Percentiles rank a stretch among this genome's conserved stretches.
Conservation (phyloP, 2,113 vertebrate species). For the Thalassoma bifasciatum region DNA sequence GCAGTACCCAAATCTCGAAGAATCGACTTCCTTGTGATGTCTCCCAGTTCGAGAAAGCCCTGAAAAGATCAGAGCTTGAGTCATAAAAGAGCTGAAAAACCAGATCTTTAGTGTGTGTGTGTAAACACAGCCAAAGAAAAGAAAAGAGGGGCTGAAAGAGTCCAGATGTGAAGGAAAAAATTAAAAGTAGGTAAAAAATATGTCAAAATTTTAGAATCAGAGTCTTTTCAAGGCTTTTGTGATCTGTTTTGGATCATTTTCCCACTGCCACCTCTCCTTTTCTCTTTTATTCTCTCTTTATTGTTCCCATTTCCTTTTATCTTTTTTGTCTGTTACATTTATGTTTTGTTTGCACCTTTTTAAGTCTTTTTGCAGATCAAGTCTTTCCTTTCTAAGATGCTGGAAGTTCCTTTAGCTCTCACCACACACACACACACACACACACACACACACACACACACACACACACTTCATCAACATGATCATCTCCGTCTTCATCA, state of each 20-base stretch:
- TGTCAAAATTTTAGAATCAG: slow-evolving; percentile 55
- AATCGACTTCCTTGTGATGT: slow-evolving; percentile 45
- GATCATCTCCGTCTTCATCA: slow-evolving; percentile 49
- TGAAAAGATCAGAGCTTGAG: slow-evolving; percentile 65
- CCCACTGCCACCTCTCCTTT: not conserved
- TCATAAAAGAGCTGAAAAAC: slow-evolving; percentile 64
- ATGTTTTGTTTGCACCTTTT: slow-evolving; percentile 12
- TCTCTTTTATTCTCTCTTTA: not conserved
- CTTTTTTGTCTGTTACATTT: not conserved
- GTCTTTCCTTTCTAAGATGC: not conserved
- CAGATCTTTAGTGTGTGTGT: slow-evolving; percentile 60
- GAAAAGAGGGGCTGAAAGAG: slow-evolving; percentile 34
- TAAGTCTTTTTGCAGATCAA: not conserved
- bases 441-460: too few species aligned
- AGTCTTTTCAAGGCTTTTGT: slow-evolving; percentile 25
- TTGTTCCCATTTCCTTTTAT: not conserved
- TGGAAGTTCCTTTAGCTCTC: not conserved
- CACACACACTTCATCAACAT: slow-evolving; percentile 44
- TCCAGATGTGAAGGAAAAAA: slow-evolving; percentile 70
- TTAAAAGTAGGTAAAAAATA: slow-evolving; percentile 43
- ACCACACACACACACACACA: too few species aligned
- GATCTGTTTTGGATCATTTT: not conserved
- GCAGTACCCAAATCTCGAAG: slow-evolving; percentile 25
- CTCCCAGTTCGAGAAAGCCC: slow-evolving; percentile 32
- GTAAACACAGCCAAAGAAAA: slow-evolving; percentile 69